phyloP scores from a whole-genome alignment of 1,140 invertebrate genomes.

The Arion vulgaris region DNA sequence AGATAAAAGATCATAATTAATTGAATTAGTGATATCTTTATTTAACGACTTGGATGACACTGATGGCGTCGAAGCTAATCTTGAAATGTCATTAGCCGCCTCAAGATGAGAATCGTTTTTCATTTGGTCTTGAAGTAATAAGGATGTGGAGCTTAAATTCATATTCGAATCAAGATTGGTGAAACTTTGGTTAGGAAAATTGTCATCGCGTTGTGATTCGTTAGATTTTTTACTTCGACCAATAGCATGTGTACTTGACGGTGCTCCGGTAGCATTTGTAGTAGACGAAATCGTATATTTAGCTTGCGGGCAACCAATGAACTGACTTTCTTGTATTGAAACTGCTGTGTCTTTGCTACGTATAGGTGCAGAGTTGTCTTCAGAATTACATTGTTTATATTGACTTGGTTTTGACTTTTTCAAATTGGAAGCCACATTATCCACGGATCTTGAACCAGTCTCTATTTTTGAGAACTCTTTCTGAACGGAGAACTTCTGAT shows the following conservation, averaged over 20 bases:
- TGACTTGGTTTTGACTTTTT: not conserved
- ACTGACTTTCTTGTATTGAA: not conserved
- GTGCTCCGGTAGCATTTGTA: not conserved
- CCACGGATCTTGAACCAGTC: not conserved
- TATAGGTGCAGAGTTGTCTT: not conserved
- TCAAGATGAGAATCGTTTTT: not conserved
- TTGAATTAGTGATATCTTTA: not conserved
- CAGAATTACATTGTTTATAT: not conserved
- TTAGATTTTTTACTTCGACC: not conserved
- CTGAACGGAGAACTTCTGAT: not conserved
- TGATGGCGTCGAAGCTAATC: not conserved
- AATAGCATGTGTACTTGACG: not conserved
- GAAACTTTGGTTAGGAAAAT: too few relatives aligned
- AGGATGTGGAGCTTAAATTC: not conserved
- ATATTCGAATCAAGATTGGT: not conserved
- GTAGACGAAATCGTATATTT: too few relatives aligned
- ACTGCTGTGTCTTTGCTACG: not conserved
- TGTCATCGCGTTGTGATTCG: not conserved
- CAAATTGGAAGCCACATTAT: too few relatives aligned
- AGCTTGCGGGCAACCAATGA: not conserved
- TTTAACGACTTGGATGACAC: constrained; percentile 1
- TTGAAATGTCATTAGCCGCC: not conserved
- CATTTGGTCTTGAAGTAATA: not conserved
- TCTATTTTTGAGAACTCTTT: not conserved
- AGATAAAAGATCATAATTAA: not conserved